phyloP scores from a whole-genome alignment of 2,888 invertebrate genomes.

The Pemphredon lugubris region DNA sequence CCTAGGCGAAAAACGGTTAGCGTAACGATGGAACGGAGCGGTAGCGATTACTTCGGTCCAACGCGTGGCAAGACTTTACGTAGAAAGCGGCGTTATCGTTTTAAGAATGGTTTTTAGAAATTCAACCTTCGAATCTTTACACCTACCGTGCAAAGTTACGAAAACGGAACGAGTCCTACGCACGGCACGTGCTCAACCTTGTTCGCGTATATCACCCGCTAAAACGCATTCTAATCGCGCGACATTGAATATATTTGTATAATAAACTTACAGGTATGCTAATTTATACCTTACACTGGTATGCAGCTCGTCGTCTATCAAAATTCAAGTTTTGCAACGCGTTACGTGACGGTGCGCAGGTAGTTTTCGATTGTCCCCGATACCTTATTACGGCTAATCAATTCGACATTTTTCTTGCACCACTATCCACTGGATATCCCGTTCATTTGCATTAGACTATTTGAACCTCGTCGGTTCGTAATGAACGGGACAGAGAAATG shows the following conservation, averaged over 20 bases:
- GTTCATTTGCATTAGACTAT: background rate
- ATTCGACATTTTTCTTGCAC: background rate
- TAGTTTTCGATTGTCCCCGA: constrained; percentile 10
- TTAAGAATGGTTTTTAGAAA: constrained; percentile 43
- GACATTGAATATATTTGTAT: constrained; percentile 14
- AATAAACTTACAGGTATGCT: constrained; percentile 33
- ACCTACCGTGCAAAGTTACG: constrained; percentile 45
- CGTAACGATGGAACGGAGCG: too few species aligned
- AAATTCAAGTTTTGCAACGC: constrained; percentile 16
- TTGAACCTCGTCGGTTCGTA: too few species aligned
- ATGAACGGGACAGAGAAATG: too few species aligned
- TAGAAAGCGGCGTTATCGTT: constrained; percentile 6
- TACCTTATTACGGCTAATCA: background rate
- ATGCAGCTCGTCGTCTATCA: background rate
- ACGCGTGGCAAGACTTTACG: too few species aligned
- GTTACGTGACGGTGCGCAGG: background rate
- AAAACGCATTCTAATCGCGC: constrained; percentile 35
- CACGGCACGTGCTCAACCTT: constrained; percentile 53
- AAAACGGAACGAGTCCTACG: constrained; percentile 64
- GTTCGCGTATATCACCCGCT: constrained; percentile 34
- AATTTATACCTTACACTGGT: background rate
- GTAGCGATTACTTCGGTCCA: too few species aligned
- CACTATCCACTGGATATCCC: background rate
- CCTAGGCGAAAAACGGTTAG: too few species aligned
- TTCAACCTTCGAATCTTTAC: constrained; percentile 49